Base-by-base conservation (phyloP, 2,113 vertebrate genomes). In the Eira barbara region DNA sequence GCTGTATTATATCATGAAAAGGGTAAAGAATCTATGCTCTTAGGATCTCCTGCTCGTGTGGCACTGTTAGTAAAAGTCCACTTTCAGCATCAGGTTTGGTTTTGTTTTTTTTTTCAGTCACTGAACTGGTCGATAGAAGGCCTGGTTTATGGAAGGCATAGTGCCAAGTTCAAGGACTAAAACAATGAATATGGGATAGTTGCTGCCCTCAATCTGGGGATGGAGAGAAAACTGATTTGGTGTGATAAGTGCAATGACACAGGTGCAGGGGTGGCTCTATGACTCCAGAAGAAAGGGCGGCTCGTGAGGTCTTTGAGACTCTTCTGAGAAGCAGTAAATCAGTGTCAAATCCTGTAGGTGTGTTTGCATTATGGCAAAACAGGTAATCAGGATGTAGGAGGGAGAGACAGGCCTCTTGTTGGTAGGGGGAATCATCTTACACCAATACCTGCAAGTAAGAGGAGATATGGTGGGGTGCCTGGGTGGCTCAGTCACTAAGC, bases 371-470 rank as follows among this genome's bases (percentile, higher is more conserved):
- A 65, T n/a, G 63, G 57, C 49, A 42, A 89, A 69, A 55, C 5
- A 42, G 4, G 18, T 57, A 42, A 47, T 29, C 18, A 45, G 39
- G 47, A 9, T 2, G 13, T 0, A 7, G 27, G 25, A 49, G 15
- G 73, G 34, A 57, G 3, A 27, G 8, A 25, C 27, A 15, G 61
- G 34, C 15, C 7, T 36, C 3, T 27, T 80, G 55, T 74, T 49
- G 7, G n/a, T 23, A 4, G 42, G 25, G 39, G 47, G 18, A 4
- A 47, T 1, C 13, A 52, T 57, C 14, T 85, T 45, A 59, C 59
- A 39, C 45, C 20, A 47, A 93, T 52, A 84, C 18, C 67, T 90
- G 18, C 34, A 96, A 92, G 74, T 79, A 45, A 93, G 42, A 47
- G 59, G 29, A 71, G 63, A 61, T 25, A 1, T 61, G 57, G 57